A percentile compares a stretch with the other conserved stretches of the same genome.
Conservation (phyloP, 2,888 invertebrate species). For the Pollenia amentaria region DNA sequence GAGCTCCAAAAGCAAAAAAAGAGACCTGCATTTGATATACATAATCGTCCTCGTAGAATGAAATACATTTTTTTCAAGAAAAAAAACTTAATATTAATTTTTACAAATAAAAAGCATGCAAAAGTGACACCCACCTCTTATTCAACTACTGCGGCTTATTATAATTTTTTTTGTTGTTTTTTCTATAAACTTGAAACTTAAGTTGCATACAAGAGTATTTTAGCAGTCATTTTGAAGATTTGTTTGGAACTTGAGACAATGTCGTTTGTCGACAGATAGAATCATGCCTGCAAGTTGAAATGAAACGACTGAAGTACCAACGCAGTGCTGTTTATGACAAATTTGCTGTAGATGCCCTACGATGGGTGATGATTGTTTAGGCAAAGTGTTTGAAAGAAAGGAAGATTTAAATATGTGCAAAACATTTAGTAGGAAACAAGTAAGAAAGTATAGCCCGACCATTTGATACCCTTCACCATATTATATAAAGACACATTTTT, state of each 20-base stretch:
- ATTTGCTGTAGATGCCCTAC: slow-evolving; percentile 27
- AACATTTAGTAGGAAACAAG: too few species aligned
- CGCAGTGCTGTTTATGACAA: slow-evolving; percentile 19
- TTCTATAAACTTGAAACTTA: slow-evolving; percentile 49
- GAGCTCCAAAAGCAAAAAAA: slow-evolving; percentile 4
- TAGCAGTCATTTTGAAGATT: slow-evolving; percentile 11
- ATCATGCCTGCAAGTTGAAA: slow-evolving; percentile 5
- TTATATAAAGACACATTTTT: too few species aligned
- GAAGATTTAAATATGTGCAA: too few species aligned
- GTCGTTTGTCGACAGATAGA: slow-evolving; percentile 52
- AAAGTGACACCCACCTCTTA: slow-evolving; percentile 59
- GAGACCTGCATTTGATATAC: not conserved
- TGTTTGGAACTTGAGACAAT: slow-evolving; percentile 54
- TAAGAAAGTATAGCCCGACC: too few species aligned
- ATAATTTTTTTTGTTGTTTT: slow-evolving; percentile 25
- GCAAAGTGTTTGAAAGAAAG: too few species aligned
- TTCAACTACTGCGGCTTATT: slow-evolving; percentile 41
- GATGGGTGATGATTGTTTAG: not conserved
- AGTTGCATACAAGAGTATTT: slow-evolving; percentile 21
- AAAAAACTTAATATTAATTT: slow-evolving; percentile 17
- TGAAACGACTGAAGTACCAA: slow-evolving; percentile 35
- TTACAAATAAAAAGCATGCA: slow-evolving; percentile 25
- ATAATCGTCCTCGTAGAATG: too few species aligned
- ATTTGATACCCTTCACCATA: too few species aligned
- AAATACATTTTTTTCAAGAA: not conserved